phyloP scores from a whole-genome alignment of 2,888 invertebrate species.

The Cataglyphis livida region DNA sequence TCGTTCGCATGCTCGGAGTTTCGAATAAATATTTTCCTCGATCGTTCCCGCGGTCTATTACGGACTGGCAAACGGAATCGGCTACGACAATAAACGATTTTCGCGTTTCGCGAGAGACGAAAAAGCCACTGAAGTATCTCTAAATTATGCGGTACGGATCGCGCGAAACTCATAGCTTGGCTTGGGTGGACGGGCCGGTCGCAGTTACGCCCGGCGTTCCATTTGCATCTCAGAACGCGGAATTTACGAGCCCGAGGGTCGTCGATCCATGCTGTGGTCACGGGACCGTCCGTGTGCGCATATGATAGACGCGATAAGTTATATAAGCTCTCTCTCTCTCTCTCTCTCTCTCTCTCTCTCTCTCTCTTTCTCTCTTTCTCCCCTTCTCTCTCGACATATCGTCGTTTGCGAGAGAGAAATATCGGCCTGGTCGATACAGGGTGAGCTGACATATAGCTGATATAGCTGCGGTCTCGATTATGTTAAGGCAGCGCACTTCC shows the following conservation, averaged over 20 bases:
- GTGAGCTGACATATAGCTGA: constrained; percentile 3
- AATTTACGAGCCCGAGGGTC: constrained; percentile 58
- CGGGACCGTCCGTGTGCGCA: constrained; percentile 72
- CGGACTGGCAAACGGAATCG: constrained; percentile 31
- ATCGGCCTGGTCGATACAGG: constrained; percentile 24
- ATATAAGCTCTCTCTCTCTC: constrained; percentile 47
- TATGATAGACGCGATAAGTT: constrained; percentile 76
- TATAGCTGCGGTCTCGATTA: constrained; percentile 28
- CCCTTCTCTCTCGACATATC: not conserved
- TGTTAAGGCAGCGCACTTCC: not conserved
- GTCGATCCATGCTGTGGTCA: constrained; percentile 65
- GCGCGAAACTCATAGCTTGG: constrained; percentile 45
- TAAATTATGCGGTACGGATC: constrained; percentile 44
- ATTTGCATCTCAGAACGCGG: constrained; percentile 49
- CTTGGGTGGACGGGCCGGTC: constrained; percentile 21
- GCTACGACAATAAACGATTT: constrained; percentile 50
- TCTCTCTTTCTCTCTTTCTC: too few relatives aligned
- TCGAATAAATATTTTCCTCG: constrained; percentile 33
- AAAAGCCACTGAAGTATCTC: constrained; percentile 45
- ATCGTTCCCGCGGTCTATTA: not conserved
- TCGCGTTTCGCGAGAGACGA: constrained; percentile 30
- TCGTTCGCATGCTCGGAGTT: not conserved
- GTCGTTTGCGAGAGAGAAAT: constrained; percentile 34
- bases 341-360: not conserved
- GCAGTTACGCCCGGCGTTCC: constrained; percentile 44